phyloP scores from a whole-genome alignment of 2,113 vertebrate species.

The Gasterosteus aculeatus region DNA sequence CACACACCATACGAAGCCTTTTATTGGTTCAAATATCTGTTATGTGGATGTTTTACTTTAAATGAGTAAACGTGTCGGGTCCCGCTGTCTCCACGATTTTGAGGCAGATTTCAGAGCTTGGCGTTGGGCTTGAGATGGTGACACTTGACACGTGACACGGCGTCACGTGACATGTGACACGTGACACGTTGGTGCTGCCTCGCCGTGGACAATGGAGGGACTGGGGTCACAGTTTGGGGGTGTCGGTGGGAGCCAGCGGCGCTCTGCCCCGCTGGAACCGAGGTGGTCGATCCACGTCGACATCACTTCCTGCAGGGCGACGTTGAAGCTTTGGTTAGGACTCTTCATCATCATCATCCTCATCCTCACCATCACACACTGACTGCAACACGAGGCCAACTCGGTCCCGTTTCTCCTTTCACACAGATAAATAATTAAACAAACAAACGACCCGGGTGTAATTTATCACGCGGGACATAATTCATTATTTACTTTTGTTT shows the following conservation, averaged over 20 bases:
- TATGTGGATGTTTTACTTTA: not conserved
- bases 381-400: too few relatives aligned
- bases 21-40: not conserved
- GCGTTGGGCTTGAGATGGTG: not conserved
- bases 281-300: constrained; percentile 66
- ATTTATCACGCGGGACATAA: too few relatives aligned
- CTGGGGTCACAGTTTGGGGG: constrained; percentile 88
- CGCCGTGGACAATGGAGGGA: constrained; percentile 14
- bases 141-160: constrained; percentile 1
- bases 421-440: not conserved
- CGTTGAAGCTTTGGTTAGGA: constrained; percentile 19
- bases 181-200: constrained; percentile 18
- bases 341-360: not conserved
- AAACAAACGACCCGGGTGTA: too few relatives aligned
- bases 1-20: not conserved
- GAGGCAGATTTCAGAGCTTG: not conserved
- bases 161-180: not conserved
- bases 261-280: constrained; percentile 81
- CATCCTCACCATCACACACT: not conserved
- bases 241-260: constrained; percentile 92
- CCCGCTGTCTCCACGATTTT: not conserved
- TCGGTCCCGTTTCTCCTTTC: not conserved
- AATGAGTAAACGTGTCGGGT: not conserved
- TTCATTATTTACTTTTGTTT: too few relatives aligned
- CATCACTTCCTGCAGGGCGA: constrained; percentile 78